Conservation (phyloP, 2,113 vertebrate genomes). For the Melanerpes aurifrons region DNA sequence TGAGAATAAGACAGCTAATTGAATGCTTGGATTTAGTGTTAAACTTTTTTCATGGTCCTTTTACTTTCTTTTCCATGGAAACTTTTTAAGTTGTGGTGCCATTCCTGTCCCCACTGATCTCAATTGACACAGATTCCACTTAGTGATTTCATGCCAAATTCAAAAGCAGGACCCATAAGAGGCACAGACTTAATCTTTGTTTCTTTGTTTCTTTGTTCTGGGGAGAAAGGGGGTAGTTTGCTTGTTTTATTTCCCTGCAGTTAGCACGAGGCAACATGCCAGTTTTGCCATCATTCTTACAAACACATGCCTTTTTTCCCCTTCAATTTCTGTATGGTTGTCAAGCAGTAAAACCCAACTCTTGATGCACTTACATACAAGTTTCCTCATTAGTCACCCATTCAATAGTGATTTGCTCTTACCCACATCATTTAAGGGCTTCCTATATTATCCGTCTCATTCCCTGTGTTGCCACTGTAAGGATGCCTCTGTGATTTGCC, state of each 20-base stretch:
- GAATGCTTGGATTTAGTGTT: not conserved
- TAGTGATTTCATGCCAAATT: too few species aligned
- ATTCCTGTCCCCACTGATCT: not conserved
- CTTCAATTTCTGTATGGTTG: not conserved
- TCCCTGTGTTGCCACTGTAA: not conserved
- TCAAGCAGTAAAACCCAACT: not conserved
- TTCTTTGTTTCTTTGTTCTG: not conserved
- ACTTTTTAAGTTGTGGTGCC: not conserved
- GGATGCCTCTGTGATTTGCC: not conserved
- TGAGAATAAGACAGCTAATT: not conserved
- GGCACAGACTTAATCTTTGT: not conserved
- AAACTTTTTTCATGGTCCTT: not conserved
- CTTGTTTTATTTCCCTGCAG: not conserved
- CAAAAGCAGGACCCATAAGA: not conserved
- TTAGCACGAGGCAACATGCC: not conserved
- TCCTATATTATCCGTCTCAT: not conserved
- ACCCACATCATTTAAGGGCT: not conserved
- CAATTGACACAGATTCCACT: not conserved
- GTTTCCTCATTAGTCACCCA: not conserved
- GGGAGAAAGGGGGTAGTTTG: not conserved
- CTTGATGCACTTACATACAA: not conserved
- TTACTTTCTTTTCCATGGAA: not conserved
- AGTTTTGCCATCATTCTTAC: not conserved
- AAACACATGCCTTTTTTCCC: not conserved
- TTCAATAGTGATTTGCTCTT: not conserved